These are phyloP conservation scores for Reticulitermes speratus DNA, from an alignment of 1,140 invertebrate genomes.

Conservation along the genomic window DNA sequence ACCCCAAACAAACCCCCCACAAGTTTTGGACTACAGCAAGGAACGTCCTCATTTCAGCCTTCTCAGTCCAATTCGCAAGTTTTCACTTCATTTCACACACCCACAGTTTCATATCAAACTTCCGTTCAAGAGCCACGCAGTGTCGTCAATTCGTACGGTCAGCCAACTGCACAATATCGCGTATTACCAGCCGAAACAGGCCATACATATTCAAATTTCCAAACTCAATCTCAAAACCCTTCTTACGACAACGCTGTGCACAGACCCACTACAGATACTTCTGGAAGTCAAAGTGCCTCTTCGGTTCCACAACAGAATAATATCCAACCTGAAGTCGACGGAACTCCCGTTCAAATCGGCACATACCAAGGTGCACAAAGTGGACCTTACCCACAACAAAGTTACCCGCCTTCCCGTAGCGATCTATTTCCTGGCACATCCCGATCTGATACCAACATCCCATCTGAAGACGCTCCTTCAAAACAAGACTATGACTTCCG, in stretches of 20 bases:
- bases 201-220: neutral
- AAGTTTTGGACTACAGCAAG: neutral
- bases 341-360: no score
- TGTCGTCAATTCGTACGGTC: neutral
- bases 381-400: no score
- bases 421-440: neutral
- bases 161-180: neutral
- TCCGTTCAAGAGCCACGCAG: neutral
- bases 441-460: neutral
- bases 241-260: neutral
- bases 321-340: no score
- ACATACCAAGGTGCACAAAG: no score
- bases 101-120: neutral
- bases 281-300: neutral
- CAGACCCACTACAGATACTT: neutral
- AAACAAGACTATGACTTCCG: neutral
- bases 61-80: neutral
- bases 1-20: neutral
- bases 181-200: no score
- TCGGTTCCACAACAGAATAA: no score
- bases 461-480: neutral
- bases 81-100: neutral
- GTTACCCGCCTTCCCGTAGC: neutral
- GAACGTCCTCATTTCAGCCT: neutral
- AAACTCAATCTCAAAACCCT: neutral